A percentile compares a stretch with the other conserved stretches of the same genome.
Evolutionary conservation across 2,113 vertebrate genomes (phyloP).

Genomic region (Pandion haliaetus): DNA sequence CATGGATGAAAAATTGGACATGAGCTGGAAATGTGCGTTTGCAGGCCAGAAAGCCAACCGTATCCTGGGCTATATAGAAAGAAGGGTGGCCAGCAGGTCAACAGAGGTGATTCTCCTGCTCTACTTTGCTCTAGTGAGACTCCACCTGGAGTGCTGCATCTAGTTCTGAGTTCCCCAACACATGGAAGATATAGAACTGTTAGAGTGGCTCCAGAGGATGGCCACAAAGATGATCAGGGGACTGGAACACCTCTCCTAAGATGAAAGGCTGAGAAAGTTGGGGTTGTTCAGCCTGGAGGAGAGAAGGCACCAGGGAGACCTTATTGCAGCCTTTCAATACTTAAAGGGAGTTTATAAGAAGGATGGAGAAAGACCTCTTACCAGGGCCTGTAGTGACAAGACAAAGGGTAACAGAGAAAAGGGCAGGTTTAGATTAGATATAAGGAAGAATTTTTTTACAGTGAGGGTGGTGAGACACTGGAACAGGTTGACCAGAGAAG

Average conservation of each 20-base stretch:
- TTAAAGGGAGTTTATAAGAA: background rate
- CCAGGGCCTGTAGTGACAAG: background rate
- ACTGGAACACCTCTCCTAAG: background rate
- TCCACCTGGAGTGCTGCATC: background rate
- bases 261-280: background rate
- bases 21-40: background rate
- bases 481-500: background rate
- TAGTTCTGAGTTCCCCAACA: background rate
- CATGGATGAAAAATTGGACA: background rate
- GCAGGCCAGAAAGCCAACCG: background rate
- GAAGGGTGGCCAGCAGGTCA: background rate
- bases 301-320: background rate
- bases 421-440: background rate
- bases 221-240: background rate
- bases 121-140: background rate
- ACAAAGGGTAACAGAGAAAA: background rate
- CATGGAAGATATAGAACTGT: background rate
- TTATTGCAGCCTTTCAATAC: background rate
- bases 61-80: background rate
- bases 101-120: background rate
- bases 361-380: background rate
- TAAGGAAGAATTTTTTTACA: background rate
- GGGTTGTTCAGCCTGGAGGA: background rate
- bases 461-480: background rate
- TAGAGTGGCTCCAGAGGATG: background rate